Conservation (phyloP, 1,140 invertebrate genomes). For the Tetramorium alpestre region DNA sequence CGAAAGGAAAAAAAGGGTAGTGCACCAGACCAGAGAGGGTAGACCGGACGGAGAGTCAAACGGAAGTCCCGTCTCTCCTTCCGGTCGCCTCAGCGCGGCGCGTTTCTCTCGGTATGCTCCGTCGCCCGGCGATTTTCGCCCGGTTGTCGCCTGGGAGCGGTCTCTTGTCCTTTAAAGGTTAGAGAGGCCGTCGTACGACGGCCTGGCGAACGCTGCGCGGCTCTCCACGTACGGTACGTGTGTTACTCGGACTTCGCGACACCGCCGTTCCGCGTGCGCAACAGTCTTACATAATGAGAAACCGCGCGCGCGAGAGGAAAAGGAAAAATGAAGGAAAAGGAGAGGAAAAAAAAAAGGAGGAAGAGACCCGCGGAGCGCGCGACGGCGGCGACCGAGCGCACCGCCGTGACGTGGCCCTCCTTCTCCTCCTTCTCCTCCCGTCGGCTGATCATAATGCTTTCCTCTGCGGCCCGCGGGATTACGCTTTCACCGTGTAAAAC, state of each 20-base stretch:
- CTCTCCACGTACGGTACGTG: neutral
- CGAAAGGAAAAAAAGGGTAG: neutral
- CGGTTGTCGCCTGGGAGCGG: constrained; percentile 48
- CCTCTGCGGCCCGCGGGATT: neutral
- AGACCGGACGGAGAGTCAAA: neutral
- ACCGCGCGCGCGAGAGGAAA: constrained; percentile 46
- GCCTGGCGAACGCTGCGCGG: constrained; percentile 3
- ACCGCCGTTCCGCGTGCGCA: neutral
- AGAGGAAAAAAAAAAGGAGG: neutral
- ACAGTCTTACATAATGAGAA: constrained; percentile 67
- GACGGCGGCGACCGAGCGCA: neutral
- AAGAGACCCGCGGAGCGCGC: neutral
- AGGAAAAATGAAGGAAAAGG: neutral
- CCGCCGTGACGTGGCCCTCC: neutral
- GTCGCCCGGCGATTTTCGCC: neutral
- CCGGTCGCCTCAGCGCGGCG: neutral
- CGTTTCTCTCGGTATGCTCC: neutral
- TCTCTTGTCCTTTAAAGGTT: constrained; percentile 74
- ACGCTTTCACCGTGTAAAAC: constrained; percentile 16
- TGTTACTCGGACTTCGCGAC: neutral
- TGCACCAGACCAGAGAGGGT: too few relatives aligned
- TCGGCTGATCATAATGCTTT: neutral
- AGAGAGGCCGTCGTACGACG: constrained; percentile 57
- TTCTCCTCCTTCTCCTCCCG: neutral
- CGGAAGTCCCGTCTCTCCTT: neutral